Base-by-base conservation (phyloP, 1,140 invertebrate species). In the Harlomillsia oculata region DNA sequence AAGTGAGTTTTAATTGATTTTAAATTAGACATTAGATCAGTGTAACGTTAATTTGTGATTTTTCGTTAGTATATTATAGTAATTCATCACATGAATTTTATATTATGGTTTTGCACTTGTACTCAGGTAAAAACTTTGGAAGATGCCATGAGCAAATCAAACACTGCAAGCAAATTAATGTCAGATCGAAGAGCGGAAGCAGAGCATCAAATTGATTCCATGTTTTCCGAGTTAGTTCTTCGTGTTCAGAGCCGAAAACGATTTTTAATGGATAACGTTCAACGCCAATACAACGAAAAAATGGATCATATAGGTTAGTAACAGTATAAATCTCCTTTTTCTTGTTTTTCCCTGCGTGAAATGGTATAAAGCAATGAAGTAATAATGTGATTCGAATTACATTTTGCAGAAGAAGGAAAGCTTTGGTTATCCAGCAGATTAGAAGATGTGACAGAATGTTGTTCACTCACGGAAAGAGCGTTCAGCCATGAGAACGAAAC, bases 401-500 rank as follows among this genome's bases (percentile, higher is more conserved):
- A 39, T n/a, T 39, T 43, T 43, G 20, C 34, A 65, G 64, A 63
- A 29, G 60, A 62, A 56, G 75, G 77, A 61, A 69, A 68, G 45
- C 68, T 70, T 23, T 65, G 69, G 18, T 58, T 77, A 39, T 69
- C 76, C 37, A 68, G 66, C 18, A 70, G 73, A 56, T 63, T 76
- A 18, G 56, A 68, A n/a, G 71, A 71, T 62, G 70, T 78, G 25
- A 68, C 70, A 37, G 73, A 63, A 23, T 66, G 62, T 39, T 66
- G 62, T 48, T 70, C 72, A 30, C 69, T 75, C 40, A 76, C 74
- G 3, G 72, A 77, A 59, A 73, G 75, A 52, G 73, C 75, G 16
- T 56, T 78, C 9, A 68, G 64, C 13, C 69, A 73, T 63, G 75
- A 75, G 18, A 73, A 69, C 53, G 75, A 75, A 53, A 77, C 74